Evolutionary conservation across 2,113 vertebrate species (phyloP).

Genomic region (Microtus richardsoni): DNA sequence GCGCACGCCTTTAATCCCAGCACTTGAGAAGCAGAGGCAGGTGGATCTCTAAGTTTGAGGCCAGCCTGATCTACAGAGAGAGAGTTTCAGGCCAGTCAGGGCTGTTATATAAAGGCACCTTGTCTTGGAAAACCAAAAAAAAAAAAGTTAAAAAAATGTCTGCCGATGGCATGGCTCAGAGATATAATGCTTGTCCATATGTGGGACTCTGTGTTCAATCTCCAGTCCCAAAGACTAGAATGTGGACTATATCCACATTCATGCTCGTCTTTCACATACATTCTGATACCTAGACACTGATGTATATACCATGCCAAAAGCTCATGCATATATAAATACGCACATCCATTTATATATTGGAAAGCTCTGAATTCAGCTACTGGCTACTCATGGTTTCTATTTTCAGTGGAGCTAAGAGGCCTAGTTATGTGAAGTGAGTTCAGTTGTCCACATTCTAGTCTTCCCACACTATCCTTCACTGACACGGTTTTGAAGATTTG

Average conservation of each 20-base stretch:
- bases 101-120: too few species aligned
- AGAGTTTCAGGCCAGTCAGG: too few species aligned
- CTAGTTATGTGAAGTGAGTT: not conserved
- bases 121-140: too few species aligned
- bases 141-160: not conserved
- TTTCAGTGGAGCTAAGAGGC: not conserved
- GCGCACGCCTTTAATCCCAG: too few species aligned
- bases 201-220: not conserved
- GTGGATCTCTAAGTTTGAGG: too few species aligned
- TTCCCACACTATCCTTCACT: not conserved
- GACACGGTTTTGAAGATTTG: slow-evolving; percentile 2
- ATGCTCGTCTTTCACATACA: not conserved
- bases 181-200: not conserved
- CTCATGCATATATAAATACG: not conserved
- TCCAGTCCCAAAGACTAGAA: not conserved
- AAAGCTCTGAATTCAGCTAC: not conserved
- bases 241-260: not conserved
- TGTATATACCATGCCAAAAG: not conserved
- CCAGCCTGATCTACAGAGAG: too few species aligned
- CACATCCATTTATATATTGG: not conserved
- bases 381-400: not conserved
- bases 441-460: not conserved
- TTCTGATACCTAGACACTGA: not conserved
- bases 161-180: not conserved
- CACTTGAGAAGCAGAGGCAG: too few species aligned